Percentiles rank a stretch among this genome's conserved stretches.
Evolutionary conservation across 2,113 vertebrate species (phyloP).

Genomic region (Peromyscus maniculatus): DNA sequence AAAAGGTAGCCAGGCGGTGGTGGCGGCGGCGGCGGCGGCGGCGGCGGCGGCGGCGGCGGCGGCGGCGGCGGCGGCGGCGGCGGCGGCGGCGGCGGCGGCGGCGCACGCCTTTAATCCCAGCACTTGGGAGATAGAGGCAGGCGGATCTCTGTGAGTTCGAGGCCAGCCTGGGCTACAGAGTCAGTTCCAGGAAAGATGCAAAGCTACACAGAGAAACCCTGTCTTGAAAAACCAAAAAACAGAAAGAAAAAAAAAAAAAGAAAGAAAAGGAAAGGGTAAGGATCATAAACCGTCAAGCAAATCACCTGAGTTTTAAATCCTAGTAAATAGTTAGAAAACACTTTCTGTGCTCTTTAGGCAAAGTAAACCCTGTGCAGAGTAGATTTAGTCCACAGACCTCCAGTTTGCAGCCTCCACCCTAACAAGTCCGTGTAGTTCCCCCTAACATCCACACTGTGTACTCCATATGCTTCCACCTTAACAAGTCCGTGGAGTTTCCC

Average conservation of each 20-base stretch:
- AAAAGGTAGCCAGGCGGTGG: not conserved
- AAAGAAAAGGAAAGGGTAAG: not conserved
- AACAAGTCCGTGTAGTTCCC: not conserved
- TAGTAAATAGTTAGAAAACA: constrained; percentile 37
- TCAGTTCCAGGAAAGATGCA: too few relatives aligned
- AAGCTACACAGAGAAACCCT: too few relatives aligned
- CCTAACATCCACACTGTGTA: not conserved
- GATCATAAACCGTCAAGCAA: not conserved
- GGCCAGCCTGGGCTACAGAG: too few relatives aligned
- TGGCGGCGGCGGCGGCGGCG: too few relatives aligned
- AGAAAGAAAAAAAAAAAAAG: too few relatives aligned
- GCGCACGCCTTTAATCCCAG: too few relatives aligned
- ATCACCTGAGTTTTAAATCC: constrained; percentile 32
- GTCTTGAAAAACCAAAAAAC: too few relatives aligned
- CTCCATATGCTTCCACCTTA: not conserved
- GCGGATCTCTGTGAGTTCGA: too few relatives aligned
- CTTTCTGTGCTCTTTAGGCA: constrained; percentile 9
- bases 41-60: too few relatives aligned
- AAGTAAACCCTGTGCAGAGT: not conserved
- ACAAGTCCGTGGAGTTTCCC: not conserved
- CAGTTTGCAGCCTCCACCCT: not conserved
- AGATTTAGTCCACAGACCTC: not conserved
- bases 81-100: too few relatives aligned
- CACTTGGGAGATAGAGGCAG: too few relatives aligned
- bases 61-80: too few relatives aligned